Evolutionary conservation across 1,140 invertebrate genomes (phyloP).

Genomic region (Meloidogyne chitwoodi): DNA sequence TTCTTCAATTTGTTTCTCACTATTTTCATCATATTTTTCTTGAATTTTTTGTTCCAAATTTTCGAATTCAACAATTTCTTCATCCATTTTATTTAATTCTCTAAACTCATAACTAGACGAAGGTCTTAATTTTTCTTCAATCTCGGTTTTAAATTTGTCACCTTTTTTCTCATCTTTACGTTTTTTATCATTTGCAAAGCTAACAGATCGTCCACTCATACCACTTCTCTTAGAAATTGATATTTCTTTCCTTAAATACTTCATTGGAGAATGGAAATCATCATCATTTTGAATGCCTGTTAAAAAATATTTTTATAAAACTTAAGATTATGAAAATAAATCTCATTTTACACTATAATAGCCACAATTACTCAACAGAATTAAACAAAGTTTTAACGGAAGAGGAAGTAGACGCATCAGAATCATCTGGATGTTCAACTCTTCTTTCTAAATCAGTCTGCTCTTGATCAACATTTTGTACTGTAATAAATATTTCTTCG

Average conservation of each 20-base stretch:
- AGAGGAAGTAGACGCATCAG: background rate
- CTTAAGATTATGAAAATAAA: too few species aligned
- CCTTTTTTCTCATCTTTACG: background rate
- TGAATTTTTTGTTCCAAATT: background rate
- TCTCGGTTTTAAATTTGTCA: background rate
- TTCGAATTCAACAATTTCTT: background rate
- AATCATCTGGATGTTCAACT: background rate
- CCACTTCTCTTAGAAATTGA: background rate
- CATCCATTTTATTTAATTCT: background rate
- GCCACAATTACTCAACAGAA: background rate
- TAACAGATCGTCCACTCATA: background rate
- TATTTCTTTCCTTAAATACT: background rate
- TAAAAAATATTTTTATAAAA: background rate
- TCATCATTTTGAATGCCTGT: slow-evolving; percentile 19
- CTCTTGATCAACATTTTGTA: slow-evolving; percentile 3
- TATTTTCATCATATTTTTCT: background rate
- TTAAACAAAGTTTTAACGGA: background rate
- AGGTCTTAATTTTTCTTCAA: background rate
- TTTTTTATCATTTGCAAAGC: background rate
- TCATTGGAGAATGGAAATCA: slow-evolving; percentile 8
- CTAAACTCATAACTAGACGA: background rate
- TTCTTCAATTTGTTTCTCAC: background rate
- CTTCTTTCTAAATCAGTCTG: background rate
- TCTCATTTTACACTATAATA: too few species aligned
- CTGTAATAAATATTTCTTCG: slow-evolving; percentile 23